Evolutionary conservation across 2,113 vertebrate genomes (phyloP).

Genomic region (Anseranas semipalmata): DNA sequence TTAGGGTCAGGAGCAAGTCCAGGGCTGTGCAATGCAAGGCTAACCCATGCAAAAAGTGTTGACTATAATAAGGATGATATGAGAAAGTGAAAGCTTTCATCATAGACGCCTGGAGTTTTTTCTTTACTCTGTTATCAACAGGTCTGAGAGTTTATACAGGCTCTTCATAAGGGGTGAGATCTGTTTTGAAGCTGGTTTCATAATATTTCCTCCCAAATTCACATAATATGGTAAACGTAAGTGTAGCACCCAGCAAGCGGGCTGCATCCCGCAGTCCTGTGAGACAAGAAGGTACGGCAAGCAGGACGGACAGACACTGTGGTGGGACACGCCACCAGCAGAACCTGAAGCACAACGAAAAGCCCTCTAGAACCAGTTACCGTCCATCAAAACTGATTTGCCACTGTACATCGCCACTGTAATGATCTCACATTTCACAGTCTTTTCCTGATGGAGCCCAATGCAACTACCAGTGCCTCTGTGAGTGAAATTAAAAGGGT

Average conservation of each 20-base stretch:
- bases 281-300: not conserved
- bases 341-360: not conserved
- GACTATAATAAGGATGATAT: not conserved
- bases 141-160: conserved; percentile 1
- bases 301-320: not conserved
- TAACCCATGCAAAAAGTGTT: not conserved
- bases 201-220: not conserved
- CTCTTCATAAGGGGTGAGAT: not conserved
- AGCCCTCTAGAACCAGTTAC: not conserved
- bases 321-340: not conserved
- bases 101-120: not conserved
- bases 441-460: not conserved
- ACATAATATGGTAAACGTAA: not conserved
- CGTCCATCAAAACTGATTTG: not conserved
- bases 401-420: not conserved
- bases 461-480: not conserved
- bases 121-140: not conserved
- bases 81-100: conserved; percentile 15
- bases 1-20: not conserved
- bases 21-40: not conserved
- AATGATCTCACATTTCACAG: not conserved
- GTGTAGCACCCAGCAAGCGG: not conserved
- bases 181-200: not conserved
- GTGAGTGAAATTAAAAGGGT: not conserved
- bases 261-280: not conserved